Conservation (phyloP, 2,113 vertebrate species). For the Silurus asotus region DNA sequence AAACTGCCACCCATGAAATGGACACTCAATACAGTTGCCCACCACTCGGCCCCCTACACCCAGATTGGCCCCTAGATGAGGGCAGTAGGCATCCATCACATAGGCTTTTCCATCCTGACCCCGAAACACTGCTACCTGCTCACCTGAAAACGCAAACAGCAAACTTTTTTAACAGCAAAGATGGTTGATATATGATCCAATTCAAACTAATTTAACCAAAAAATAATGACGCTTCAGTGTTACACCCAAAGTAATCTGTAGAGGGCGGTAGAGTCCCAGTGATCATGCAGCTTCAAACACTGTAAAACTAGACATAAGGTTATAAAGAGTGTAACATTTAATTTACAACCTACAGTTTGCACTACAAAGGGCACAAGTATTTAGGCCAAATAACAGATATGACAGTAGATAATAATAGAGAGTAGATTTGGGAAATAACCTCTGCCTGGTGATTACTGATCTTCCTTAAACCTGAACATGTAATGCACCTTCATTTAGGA, state of each 20-base stretch:
- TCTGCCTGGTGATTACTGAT: neutral
- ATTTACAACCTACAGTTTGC: neutral
- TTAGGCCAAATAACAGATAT: neutral
- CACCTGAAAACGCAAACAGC: slow-evolving; percentile 60
- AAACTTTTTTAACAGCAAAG: neutral
- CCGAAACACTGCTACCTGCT: slow-evolving; percentile 71
- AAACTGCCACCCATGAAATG: slow-evolving; percentile 82
- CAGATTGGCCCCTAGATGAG: slow-evolving; percentile 79
- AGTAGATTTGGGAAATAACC: neutral
- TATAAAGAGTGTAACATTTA: neutral
- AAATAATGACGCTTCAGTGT: neutral
- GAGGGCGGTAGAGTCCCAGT: slow-evolving; percentile 20
- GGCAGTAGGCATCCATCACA: slow-evolving; percentile 77
- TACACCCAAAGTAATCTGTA: neutral
- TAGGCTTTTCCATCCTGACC: slow-evolving; percentile 66
- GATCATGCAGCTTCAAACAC: neutral
- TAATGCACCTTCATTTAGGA: neutral
- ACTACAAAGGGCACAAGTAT: neutral
- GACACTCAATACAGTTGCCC: slow-evolving; percentile 79
- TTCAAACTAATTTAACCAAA: neutral
- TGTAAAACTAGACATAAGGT: neutral
- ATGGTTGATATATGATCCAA: neutral
- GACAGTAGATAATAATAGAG: neutral
- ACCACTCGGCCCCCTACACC: slow-evolving; percentile 73
- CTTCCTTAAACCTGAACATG: neutral